These are phyloP conservation scores for Promerops cafer DNA, from an alignment of 2,113 vertebrate genomes.

Conservation along the genomic window DNA sequence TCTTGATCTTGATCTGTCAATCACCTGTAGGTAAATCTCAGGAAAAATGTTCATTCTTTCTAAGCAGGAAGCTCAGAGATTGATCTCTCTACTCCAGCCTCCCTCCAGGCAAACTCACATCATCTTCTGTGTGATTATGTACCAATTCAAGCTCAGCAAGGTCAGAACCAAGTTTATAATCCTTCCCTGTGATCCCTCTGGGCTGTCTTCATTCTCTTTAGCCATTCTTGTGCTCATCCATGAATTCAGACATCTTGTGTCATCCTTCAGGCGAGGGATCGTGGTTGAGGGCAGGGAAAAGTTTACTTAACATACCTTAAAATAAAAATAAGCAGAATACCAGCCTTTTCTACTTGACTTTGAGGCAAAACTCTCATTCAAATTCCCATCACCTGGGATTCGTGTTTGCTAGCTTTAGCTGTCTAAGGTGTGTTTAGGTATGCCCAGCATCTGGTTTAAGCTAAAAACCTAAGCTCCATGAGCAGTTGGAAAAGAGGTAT, in stretches of 20 bases:
- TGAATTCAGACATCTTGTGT: background rate
- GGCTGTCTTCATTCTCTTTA: background rate
- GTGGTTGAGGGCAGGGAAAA: background rate
- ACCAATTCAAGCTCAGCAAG: background rate
- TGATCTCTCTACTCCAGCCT: background rate
- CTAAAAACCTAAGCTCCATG: background rate
- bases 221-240: background rate
- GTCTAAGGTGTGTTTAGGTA: background rate
- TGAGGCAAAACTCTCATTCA: background rate
- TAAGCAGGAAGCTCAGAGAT: background rate
- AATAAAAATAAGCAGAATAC: background rate
- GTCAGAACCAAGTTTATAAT: slow-evolving; percentile 7
- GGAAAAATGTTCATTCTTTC: background rate
- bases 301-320: background rate
- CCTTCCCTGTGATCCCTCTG: background rate
- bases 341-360: background rate
- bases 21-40: background rate
- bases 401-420: background rate
- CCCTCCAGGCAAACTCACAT: background rate
- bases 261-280: background rate
- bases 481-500: background rate
- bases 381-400: background rate
- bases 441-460: background rate
- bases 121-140: background rate
- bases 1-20: background rate